Conservation (phyloP, 2,888 invertebrate species). For the Escarpia spicata region DNA sequence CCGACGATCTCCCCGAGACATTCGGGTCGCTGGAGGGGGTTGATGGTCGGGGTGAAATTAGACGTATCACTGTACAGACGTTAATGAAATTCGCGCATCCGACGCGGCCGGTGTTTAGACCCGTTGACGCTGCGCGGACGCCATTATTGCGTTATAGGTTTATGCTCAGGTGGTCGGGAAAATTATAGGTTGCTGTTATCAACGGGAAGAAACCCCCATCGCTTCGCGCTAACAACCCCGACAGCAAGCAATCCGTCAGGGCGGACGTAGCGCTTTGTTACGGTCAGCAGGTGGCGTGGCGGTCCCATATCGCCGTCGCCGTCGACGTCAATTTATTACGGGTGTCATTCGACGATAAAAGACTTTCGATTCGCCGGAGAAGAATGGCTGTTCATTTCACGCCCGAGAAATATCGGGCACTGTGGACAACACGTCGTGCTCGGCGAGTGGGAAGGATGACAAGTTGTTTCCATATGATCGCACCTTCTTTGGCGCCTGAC, state of each 20-base stretch:
- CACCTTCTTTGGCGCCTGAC: neutral
- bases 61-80: neutral
- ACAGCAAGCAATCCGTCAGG: neutral
- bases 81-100: neutral
- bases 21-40: neutral
- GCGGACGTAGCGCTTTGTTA: neutral
- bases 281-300: conserved; percentile 2
- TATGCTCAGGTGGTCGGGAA: conserved; percentile 7
- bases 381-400: neutral
- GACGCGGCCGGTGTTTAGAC: neutral
- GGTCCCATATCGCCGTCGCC: neutral
- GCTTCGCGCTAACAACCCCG: conserved; percentile 2
- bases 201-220: conserved; percentile 8
- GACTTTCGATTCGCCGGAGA: neutral
- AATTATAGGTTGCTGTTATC: neutral
- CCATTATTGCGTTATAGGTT: conserved; percentile 2
- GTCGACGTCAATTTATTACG: neutral
- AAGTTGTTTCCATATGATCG: neutral
- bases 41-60: conserved; percentile 12
- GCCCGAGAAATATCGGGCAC: neutral
- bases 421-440: neutral
- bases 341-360: conserved; percentile 12
- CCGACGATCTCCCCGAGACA: neutral
- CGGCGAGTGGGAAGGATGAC: neutral
- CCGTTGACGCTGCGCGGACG: neutral